Base-by-base conservation (phyloP, 2,888 invertebrate species). In the Diarsia brunnea region DNA sequence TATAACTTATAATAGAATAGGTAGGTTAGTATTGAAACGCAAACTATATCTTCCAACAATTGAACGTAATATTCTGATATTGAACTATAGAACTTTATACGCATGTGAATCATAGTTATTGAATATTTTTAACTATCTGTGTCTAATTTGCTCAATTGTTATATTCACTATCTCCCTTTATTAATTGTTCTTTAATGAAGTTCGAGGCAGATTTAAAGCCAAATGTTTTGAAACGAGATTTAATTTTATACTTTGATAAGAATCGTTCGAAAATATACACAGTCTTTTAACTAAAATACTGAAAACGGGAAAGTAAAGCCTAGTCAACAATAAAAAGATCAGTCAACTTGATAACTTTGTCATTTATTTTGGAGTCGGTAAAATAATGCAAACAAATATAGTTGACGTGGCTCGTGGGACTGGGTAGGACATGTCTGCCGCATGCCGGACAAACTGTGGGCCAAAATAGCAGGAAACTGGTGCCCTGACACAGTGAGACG, bases 91-190 rank as follows among this genome's bases (percentile, higher is more conserved):
- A 43, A 24, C 12, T 21, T 70, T 64, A 11, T 63, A 21, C 21
- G 21, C 11, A 7, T 43, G 43, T 47, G 11, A 63, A 51, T 38
- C 24, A 31, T 43, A 21, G 24, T 58, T 12, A 19, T n/a, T 53
- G 8, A 75, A 73, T 75, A n/a, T 63, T 47, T 75, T 16, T 47
- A 27, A 47, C 31, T 24, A 27, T 16, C 5, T 64, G 4, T 24
- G 12, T 38, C 38, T 27, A 27, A n/a, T 11, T 43, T 75, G 78
- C 75, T 78, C 67, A 78, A 67, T 24, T 14, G 43, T 31, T 66
- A 43, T 55, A 27, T 49, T 77, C 53, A 19, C 21, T 19, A 19
- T 7, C 2, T 49, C 24, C 45, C 16, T 38, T 38, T 43, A 45
- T 55, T 1, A 27, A 38, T 38, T 38, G 43, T 51, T 69, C 24